These are phyloP conservation scores for Crocodylus rhombifer DNA, from an alignment of 2,797 vertebrate species.

Conservation along the genomic window DNA sequence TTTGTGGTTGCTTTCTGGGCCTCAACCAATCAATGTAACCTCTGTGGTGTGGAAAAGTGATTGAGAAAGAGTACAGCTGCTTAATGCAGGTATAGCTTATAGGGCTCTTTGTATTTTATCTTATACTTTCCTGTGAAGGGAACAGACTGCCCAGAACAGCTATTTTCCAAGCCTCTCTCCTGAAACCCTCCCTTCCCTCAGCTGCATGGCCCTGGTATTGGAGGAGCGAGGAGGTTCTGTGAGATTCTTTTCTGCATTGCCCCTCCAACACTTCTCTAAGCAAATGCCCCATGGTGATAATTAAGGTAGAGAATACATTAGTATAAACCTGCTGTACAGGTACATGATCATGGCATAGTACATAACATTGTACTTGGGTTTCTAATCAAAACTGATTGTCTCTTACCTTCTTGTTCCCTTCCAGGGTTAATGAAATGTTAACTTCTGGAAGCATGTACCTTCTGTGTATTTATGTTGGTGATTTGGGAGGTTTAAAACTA, in stretches of 20 bases:
- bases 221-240: not conserved
- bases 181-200: not conserved
- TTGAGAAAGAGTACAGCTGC: not conserved
- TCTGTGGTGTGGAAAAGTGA: not conserved
- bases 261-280: not conserved
- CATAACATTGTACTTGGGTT: too few relatives aligned
- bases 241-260: not conserved
- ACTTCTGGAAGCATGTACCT: slow-evolving; percentile 35
- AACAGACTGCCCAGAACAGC: not conserved
- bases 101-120: not conserved
- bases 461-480: slow-evolving; percentile 32
- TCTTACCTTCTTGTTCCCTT: not conserved
- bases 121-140: not conserved
- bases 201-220: fast-evolving
- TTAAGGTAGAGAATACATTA: not conserved
- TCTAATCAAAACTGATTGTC: not conserved
- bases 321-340: not conserved
- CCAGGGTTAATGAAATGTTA: not conserved
- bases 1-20: not conserved
- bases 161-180: not conserved
- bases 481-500: slow-evolving; percentile 50
- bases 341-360: not conserved
- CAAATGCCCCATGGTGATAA: not conserved
- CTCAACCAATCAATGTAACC: not conserved
- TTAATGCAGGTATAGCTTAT: not conserved